Percentiles rank a stretch among this genome's conserved stretches.
phyloP scores from a whole-genome alignment of 2,888 invertebrate species.

The Notodonta ziczac region DNA sequence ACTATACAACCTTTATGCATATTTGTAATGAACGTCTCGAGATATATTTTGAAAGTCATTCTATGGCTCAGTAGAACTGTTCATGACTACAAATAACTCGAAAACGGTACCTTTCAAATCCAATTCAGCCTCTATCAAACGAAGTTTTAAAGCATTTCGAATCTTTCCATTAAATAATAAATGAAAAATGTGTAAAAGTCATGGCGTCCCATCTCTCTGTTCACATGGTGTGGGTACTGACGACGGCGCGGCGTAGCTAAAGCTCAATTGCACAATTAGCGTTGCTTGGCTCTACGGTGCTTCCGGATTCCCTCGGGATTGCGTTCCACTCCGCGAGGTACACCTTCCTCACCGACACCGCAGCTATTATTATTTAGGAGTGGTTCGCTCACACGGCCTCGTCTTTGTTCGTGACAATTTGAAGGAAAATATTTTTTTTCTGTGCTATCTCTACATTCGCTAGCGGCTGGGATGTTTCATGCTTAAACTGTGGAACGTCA shows the following conservation, averaged over 20 bases:
- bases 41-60: too few species aligned
- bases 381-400: slow-evolving; percentile 5
- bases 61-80: too few species aligned
- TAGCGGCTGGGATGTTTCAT: not conserved
- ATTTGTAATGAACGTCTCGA: too few species aligned
- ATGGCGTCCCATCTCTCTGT: slow-evolving; percentile 34
- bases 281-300: slow-evolving; percentile 53
- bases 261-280: slow-evolving; percentile 77
- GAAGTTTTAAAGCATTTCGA: slow-evolving; percentile 11
- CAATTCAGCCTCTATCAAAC: not conserved
- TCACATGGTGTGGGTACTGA: slow-evolving; percentile 36
- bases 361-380: slow-evolving; percentile 26
- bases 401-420: not conserved
- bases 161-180: slow-evolving; percentile 17
- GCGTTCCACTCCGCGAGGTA: slow-evolving; percentile 48
- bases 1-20: not conserved
- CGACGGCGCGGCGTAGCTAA: slow-evolving; percentile 55
- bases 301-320: slow-evolving; percentile 79
- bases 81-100: too few species aligned
- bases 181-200: slow-evolving; percentile 41
- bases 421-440: not conserved
- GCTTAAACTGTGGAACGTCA: too few species aligned
- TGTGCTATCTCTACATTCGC: not conserved
- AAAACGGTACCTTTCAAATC: not conserved
- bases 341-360: slow-evolving; percentile 34